Conservation (phyloP, 2,888 invertebrate genomes). For the Amorpha juglandis region DNA sequence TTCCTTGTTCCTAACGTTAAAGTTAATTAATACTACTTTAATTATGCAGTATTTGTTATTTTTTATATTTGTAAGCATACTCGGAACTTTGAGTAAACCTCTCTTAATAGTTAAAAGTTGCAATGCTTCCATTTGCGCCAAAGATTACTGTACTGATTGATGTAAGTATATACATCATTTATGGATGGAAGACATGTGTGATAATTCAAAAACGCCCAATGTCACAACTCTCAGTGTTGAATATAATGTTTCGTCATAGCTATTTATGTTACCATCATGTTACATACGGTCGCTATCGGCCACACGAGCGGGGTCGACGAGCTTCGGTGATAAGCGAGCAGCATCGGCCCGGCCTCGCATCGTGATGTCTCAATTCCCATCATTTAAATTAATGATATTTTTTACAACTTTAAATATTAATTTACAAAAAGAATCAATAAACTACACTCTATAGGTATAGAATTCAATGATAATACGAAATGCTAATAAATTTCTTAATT, state of each 20-base stretch:
- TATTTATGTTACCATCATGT: slow-evolving; percentile 22
- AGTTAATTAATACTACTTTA: not conserved
- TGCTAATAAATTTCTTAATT: too few relatives aligned
- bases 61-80: not conserved
- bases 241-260: slow-evolving; percentile 22
- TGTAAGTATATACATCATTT: too few relatives aligned
- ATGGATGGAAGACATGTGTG: not conserved
- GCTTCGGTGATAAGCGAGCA: slow-evolving; percentile 44
- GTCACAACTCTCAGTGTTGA: slow-evolving; percentile 11
- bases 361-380: slow-evolving; percentile 49
- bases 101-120: not conserved
- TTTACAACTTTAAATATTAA: not conserved
- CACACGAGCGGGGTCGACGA: slow-evolving; percentile 52
- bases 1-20: slow-evolving; percentile 9
- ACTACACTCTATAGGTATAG: too few relatives aligned
- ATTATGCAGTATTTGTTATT: not conserved
- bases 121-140: not conserved
- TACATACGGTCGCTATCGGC: slow-evolving; percentile 33
- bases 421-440: not conserved
- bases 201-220: slow-evolving; percentile 15
- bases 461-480: too few relatives aligned
- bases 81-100: not conserved
- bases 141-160: not conserved
- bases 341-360: slow-evolving; percentile 45
- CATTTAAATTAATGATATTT: slow-evolving; percentile 50